Evolutionary conservation across 1,140 invertebrate genomes (phyloP), one percentile per base, ranked within the genome.

Genomic region (Heliconius hewitsoni): DNA sequence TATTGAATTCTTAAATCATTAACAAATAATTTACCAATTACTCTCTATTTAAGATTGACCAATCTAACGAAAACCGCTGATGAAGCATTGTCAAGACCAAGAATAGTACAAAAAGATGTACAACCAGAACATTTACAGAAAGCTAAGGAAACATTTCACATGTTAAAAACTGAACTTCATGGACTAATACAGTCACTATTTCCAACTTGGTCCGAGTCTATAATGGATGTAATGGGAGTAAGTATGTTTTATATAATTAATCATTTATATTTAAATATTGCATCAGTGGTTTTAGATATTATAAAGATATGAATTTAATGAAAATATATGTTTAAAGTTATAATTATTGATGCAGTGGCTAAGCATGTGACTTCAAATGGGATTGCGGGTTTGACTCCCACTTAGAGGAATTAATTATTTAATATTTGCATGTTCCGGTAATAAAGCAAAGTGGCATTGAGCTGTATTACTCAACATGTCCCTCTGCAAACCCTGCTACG

Each of bases 161-260:
- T 81, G 18, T 81, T 94, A 75, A 95, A 94, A 82, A 83, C 75
- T 27, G 88, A 93, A 79, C 80, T 95, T 5, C 89, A 91, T 74
- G 83, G 88, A 3, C 82, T 94, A 1, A 88, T 95, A 73, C 79
- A 89, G 8, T 88, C 90, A 8, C 77, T 95, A 37, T 94, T 89
- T 73, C 92, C 91, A 1, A 85, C 89, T 16, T 73, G 75, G 34
- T 81, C 82, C 76, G 86, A 84, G n/a, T 19, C 81, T 23, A 84
- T 94, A 1, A 85, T 82, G 19, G 87, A 89, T 73, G 81, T 92
- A 76, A 80, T 94, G 77, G 87, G 85, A 37, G 94, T 95, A 83
- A 91, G 91, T 86, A 57, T 57, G 73, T 70, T 39, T 19, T 66
- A 1, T 30, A 66, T 30, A 66, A 11, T 0, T 66, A 30, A 30